These are phyloP conservation scores for Cetonia aurata DNA, from an alignment of 2,888 invertebrate genomes.

Conservation along the genomic window DNA sequence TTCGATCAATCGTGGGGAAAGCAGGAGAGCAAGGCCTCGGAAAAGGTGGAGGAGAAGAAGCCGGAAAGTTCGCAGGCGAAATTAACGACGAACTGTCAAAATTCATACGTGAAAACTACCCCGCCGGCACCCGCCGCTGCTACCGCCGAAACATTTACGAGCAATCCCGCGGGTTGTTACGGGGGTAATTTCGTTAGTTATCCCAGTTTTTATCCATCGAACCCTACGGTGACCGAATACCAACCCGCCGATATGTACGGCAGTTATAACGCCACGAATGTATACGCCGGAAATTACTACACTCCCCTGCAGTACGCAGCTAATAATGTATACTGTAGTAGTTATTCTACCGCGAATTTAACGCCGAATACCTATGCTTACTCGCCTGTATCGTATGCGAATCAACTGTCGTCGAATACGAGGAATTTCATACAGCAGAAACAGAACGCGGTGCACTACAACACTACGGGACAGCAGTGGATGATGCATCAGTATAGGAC, in stretches of 20 bases:
- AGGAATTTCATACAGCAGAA: slow-evolving; percentile 44
- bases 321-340: slow-evolving; percentile 42
- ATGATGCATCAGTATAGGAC: slow-evolving; percentile 48
- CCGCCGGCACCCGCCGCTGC: slow-evolving; percentile 17
- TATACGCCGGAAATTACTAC: slow-evolving; percentile 40
- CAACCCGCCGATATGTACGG: slow-evolving; percentile 41
- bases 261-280: slow-evolving; percentile 38
- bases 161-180: slow-evolving; percentile 32
- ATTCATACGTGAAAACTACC: slow-evolving; percentile 25
- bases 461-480: slow-evolving; percentile 45
- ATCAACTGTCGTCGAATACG: slow-evolving; percentile 32
- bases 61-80: slow-evolving; percentile 27
- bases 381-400: slow-evolving; percentile 27
- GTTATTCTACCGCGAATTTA: slow-evolving; percentile 37
- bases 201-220: slow-evolving; percentile 35
- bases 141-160: slow-evolving; percentile 36
- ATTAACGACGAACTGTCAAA: slow-evolving; percentile 24
- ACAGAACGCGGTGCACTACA: slow-evolving; percentile 43
- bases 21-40: slow-evolving; percentile 35
- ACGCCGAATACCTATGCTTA: slow-evolving; percentile 33
- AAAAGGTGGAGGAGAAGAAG: slow-evolving; percentile 39
- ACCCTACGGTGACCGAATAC: slow-evolving; percentile 35
- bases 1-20: slow-evolving; percentile 38
- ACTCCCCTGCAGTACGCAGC: slow-evolving; percentile 34
- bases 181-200: slow-evolving; percentile 37